Evolutionary conservation across 2,113 vertebrate species (phyloP), one percentile per base, ranked within the genome.

Genomic region (Neodon shergylaensis): DNA sequence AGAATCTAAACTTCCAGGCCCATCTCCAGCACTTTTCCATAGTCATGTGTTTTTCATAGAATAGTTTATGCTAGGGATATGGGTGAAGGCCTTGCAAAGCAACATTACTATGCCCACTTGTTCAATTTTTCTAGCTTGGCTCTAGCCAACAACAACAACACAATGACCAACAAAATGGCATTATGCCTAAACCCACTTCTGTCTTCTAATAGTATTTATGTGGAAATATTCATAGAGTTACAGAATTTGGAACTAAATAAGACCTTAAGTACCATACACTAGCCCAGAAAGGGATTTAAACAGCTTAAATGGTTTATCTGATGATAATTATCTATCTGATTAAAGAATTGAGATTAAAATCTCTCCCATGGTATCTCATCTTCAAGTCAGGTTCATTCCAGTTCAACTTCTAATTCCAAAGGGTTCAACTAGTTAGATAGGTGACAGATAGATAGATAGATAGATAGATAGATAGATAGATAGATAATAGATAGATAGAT

Each of bases 81-180:
- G 86, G 66, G 86, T 52, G 78, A 91, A 79, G 96, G 63, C 77
- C 79, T 94, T 96, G 89, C 47, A 95, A 96, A 96, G 68, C 52
- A 96, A 49, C 74, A 94, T 96, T 95, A 47, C 72, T 88, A 68
- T 90, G 63, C 66, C 95, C 96, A 47, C 36, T 72, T 81, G 82
- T 94, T 90, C 65, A 65, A 47, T 96, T 83, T 21, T 96, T 86
- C n/a, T 91, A 54, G 13, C 70, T 97, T 86, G 84, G 61, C 58
- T 92, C 70, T 93, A 88, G n/a, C 6, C 66, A 94, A n/a, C 79
- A 68, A 94, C 65, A 77, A 66, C 54, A 94, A 68, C 79, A 49
- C 31, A 79, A 68, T 66, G 39, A 88, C 73, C 8, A 31, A 81
- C 68, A 72, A 42, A 44, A 95, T 84, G 65, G n/a, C 3, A 49